These are phyloP conservation scores for Apocheima hispidaria DNA, from an alignment of 2,888 invertebrate genomes.

Conservation along the genomic window DNA sequence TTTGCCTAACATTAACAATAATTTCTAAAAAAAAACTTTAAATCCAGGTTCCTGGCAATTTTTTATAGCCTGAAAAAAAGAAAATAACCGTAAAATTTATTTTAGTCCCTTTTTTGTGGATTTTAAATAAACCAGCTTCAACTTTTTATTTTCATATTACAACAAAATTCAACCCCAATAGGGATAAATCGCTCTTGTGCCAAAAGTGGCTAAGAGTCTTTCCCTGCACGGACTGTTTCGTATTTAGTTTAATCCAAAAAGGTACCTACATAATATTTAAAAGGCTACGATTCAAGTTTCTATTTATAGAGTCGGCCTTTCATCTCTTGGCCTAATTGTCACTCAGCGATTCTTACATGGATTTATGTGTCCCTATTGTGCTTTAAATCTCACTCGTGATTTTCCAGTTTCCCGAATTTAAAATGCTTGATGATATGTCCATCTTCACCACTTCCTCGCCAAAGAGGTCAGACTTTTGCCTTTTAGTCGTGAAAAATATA, in stretches of 20 bases:
- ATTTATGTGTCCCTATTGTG: constrained; percentile 1
- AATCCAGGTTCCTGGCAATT: no score
- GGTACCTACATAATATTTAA: constrained; percentile 13
- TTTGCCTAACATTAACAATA: no score
- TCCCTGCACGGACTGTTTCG: constrained; percentile 5
- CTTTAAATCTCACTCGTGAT: background rate
- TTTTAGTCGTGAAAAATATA: no score
- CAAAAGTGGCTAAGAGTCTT: constrained; percentile 10
- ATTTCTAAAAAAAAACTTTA: no score
- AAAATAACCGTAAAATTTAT: no score
- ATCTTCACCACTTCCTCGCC: no score
- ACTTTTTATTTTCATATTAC: background rate
- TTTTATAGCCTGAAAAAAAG: no score
- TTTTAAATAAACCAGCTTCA: background rate
- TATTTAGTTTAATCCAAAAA: constrained; percentile 17
- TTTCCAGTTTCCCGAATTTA: background rate
- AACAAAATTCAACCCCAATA: background rate
- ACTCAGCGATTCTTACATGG: background rate
- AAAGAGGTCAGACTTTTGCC: no score
- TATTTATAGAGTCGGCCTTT: constrained; percentile 13
- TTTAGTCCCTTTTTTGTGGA: no score
- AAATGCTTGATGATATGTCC: no score
- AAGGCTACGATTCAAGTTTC: constrained; percentile 1
- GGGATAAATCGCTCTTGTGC: constrained; percentile 11
- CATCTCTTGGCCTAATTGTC: constrained; percentile 7